phyloP scores from a whole-genome alignment of 2,797 vertebrate genomes.

The Numenius phaeopus region DNA sequence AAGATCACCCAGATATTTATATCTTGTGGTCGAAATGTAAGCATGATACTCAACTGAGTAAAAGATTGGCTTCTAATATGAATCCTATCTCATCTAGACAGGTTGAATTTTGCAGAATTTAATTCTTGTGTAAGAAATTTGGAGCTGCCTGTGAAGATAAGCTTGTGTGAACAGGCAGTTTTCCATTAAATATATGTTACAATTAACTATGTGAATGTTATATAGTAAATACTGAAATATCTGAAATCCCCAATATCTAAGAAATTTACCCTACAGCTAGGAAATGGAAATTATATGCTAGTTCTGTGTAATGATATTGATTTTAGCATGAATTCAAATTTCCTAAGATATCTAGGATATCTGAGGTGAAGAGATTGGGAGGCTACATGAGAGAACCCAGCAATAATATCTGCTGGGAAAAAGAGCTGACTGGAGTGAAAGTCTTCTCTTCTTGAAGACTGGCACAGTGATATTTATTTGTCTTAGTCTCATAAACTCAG shows the following conservation, averaged over 20 bases:
- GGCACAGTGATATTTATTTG: neutral
- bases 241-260: neutral
- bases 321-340: neutral
- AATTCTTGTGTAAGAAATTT: neutral
- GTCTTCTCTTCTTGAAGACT: neutral
- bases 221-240: neutral
- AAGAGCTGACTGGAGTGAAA: neutral
- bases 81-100: neutral
- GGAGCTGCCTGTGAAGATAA: neutral
- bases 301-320: neutral
- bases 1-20: neutral
- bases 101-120: neutral
- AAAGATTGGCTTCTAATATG: neutral
- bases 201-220: neutral
- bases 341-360: accelerated
- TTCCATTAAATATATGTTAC: neutral
- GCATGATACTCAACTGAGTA: neutral
- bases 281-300: neutral
- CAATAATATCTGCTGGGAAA: neutral
- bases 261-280: neutral
- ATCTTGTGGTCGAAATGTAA: accelerated
- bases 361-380: neutral
- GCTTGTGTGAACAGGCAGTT: neutral
- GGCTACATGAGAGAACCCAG: accelerated
- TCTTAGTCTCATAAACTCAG: neutral